A percentile compares a stretch with the other conserved stretches of the same genome.
Conservation (phyloP, 2,113 vertebrate species). For the Mobula birostris region DNA sequence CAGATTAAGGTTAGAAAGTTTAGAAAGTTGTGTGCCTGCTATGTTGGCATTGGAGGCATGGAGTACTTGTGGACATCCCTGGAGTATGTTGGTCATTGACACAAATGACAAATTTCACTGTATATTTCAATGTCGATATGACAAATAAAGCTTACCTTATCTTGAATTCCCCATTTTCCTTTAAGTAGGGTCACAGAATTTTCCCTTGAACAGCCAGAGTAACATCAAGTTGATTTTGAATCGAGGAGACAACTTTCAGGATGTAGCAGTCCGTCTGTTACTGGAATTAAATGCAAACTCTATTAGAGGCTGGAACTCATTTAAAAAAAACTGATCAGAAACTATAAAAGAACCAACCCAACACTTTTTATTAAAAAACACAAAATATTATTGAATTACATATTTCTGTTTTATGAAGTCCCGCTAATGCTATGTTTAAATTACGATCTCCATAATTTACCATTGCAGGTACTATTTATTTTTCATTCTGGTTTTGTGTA, state of each 20-base stretch:
- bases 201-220: too few species aligned
- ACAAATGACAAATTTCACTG: too few species aligned
- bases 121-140: too few species aligned
- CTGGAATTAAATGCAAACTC: background rate
- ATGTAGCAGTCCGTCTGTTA: background rate
- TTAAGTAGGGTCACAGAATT: background rate
- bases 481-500: background rate
- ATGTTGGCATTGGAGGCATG: too few species aligned
- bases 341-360: background rate
- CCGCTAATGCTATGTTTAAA: background rate
- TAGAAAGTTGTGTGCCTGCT: too few species aligned
- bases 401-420: background rate
- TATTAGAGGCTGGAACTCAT: background rate
- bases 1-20: too few species aligned
- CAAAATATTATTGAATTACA: background rate
- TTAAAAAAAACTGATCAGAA: background rate
- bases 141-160: too few species aligned
- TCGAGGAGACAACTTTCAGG: background rate
- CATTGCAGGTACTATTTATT: background rate
- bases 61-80: too few species aligned
- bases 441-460: background rate
- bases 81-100: too few species aligned
- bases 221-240: background rate
- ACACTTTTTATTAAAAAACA: background rate
- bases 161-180: background rate